Evolutionary conservation across 2,797 vertebrate genomes (phyloP).

Genomic region (Chloroceryle inda): DNA sequence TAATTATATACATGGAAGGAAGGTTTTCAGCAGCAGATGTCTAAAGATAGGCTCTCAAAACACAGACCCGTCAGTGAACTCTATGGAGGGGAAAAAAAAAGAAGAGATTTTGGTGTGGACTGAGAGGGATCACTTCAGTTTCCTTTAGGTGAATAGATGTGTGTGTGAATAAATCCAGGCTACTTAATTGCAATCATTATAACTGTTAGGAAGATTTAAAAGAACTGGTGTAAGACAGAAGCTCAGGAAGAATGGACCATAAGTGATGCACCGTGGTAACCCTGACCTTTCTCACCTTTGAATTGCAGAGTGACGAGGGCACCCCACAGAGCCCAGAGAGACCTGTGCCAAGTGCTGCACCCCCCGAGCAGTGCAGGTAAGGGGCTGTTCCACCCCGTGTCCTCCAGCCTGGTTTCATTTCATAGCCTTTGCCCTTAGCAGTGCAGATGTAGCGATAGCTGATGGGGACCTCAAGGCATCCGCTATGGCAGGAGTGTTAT

Average conservation of each 20-base stretch:
- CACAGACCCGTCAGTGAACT: background rate
- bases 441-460: rapidly evolving
- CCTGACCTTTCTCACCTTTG: background rate
- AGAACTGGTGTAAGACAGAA: background rate
- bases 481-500: rapidly evolving
- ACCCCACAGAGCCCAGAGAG: background rate
- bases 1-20: slow-evolving; percentile 57
- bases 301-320: background rate
- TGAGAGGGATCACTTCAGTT: background rate
- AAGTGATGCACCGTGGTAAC: background rate
- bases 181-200: background rate
- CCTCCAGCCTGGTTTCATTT: background rate
- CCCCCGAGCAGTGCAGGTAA: background rate
- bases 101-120: background rate
- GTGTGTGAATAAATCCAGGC: background rate
- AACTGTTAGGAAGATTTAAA: background rate
- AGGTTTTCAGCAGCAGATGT: slow-evolving; percentile 49
- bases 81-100: background rate
- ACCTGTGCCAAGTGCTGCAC: background rate
- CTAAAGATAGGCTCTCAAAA: background rate
- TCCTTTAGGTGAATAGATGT: background rate
- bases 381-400: background rate
- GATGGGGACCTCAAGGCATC: background rate
- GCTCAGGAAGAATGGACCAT: background rate
- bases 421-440: background rate